Base-by-base conservation (phyloP, 2,888 invertebrate genomes). In the Trichopoda pennipes region DNA sequence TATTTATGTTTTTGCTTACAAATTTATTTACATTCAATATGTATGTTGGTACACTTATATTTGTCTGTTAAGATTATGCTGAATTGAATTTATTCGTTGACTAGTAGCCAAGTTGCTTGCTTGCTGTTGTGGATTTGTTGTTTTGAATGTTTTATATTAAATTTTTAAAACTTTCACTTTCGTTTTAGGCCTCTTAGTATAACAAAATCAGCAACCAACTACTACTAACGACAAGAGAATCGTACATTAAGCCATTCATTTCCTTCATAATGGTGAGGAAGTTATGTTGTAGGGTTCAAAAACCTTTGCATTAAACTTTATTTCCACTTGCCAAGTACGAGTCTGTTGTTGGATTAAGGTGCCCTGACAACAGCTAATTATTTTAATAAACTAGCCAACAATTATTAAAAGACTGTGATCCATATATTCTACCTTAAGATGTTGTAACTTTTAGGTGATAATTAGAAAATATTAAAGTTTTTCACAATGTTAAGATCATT, bases 131-230 rank as follows among this genome's bases (percentile, higher is more conserved):
- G 16, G 42, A n/a, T n/a, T 49, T 51, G 49, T 42, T 66, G 47
- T 66, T 66, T 49, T 55, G 8, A 64, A 47, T 64, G 35, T 35
- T 68, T 78, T 80, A 55, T 69, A 80, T 74, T 69, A 32, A 42
- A 69, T 82, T 70, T 49, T 70, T 70, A 68, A 75, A 82, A 82
- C 82, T 82, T 82, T 82, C 82, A 82, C 82, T 82, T 82, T 82
- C 75, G 56, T 38, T 75, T 79, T 51, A 72, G 66, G 68, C 75
- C 68, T 68, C 68, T 63, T 51, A 68, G 47, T 28, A 35, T 70
- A 80, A 72, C 76, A 63, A 47, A 75, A 80, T 32, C 23, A 49
- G 44, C 55, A 69, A 14, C 32, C 16, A 21, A 21, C 42, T 58
- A 49, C 56, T 9, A 58, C 42, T 38, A 38, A 7, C 12, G 38